Evolutionary conservation across 2,113 vertebrate species (phyloP), one percentile per base, ranked within the genome.

Genomic region (Lagopus leucura): DNA sequence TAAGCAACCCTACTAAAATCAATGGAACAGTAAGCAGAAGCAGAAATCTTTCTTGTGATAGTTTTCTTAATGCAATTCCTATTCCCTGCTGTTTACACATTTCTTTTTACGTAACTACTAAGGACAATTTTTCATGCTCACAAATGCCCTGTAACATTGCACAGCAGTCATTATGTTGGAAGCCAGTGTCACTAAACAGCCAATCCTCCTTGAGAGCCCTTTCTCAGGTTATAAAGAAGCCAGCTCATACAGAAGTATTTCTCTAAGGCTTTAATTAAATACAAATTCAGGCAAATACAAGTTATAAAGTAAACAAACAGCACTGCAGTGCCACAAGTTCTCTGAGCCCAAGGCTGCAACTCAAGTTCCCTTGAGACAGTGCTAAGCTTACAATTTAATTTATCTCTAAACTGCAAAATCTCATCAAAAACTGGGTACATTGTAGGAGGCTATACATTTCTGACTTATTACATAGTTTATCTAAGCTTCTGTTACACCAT

Each of bases 1-100:
- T 60, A 78, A 86, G 77, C 63, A 94, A 43, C 78, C 47, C 65
- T 78, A 75, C 66, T 79, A 77, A 92, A 94, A 77, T 82, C 57
- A 90, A 71, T 64, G 24, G 48, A 95, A 87, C 17, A 34, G 83
- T 92, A 86, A 67, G 65, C 65, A 90, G 61, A 76, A 57, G 73
- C 52, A 92, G 50, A 88, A 90, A 89, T 83, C 21, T 69, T 64
- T 90, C 42, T 74, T 79, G 34, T 88, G 78, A 69, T 52, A 54
- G 81, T 78, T 89, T 90, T 81, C 63, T 28, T 92, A 81, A 87
- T 67, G 58, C 69, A 93, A 85, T 85, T 93, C 82, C 48, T 91
- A 94, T 92, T 92, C 75, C 71, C 61, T 57, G 63, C 66, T 79
- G 74, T 42, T 78, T 84, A n/a, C 22, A 60, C 22, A n/a, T 27